phyloP scores from a whole-genome alignment of 2,888 invertebrate species.

The Noctua comes region DNA sequence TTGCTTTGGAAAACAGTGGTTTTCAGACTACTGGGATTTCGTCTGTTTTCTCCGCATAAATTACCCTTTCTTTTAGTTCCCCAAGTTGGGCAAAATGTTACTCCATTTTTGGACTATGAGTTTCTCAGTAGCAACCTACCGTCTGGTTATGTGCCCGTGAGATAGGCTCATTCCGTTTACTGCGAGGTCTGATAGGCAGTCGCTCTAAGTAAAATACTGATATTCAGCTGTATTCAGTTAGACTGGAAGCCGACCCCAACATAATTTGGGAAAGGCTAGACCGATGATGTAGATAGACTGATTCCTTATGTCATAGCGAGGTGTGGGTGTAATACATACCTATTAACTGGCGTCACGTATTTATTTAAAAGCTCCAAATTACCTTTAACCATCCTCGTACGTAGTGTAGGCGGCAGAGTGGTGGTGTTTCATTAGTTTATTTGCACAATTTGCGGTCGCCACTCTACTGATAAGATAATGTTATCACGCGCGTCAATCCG shows the following conservation, averaged over 20 bases:
- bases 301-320: background rate
- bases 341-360: background rate
- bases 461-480: slow-evolving; percentile 82
- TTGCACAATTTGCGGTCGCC: slow-evolving; percentile 75
- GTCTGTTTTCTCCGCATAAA: too few relatives aligned
- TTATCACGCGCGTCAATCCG: slow-evolving; percentile 80
- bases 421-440: slow-evolving; percentile 72
- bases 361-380: slow-evolving; percentile 22
- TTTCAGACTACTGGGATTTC: too few relatives aligned
- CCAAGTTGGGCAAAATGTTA: background rate
- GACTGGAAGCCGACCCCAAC: too few relatives aligned
- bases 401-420: slow-evolving; percentile 59
- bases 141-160: background rate
- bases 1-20: too few relatives aligned
- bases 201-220: too few relatives aligned
- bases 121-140: background rate
- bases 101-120: background rate
- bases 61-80: background rate
- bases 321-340: background rate
- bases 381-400: slow-evolving; percentile 3
- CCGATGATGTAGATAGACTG: background rate
- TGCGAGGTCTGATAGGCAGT: too few relatives aligned
- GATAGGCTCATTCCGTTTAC: too few relatives aligned
- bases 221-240: too few relatives aligned
- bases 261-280: too few relatives aligned